These are phyloP conservation scores for Aldabrachelys gigantea DNA, from an alignment of 2,113 vertebrate genomes.

Conservation along the genomic window DNA sequence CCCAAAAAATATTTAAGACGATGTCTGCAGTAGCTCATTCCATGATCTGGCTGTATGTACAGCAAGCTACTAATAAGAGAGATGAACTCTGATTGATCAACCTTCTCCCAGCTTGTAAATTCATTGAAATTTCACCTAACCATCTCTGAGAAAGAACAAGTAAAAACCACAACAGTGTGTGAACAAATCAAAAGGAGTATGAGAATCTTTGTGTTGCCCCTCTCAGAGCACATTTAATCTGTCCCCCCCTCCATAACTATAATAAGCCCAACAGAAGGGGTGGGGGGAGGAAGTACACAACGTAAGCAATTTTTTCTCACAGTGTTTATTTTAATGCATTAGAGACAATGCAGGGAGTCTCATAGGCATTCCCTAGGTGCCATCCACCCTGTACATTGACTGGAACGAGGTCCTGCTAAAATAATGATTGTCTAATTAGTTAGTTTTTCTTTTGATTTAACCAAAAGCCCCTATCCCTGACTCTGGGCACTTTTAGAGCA, in stretches of 20 bases:
- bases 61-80: constrained; percentile 10
- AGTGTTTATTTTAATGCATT: not conserved
- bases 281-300: not conserved
- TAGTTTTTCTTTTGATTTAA: not conserved
- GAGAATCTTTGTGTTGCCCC: not conserved
- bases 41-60: not conserved
- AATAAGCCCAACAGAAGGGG: not conserved
- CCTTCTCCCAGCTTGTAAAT: not conserved
- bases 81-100: constrained; percentile 33
- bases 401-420: not conserved
- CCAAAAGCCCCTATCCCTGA: not conserved
- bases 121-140: constrained; percentile 20
- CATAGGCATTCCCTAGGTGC: not conserved
- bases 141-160: not conserved
- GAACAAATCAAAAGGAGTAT: not conserved
- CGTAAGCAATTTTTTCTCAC: not conserved
- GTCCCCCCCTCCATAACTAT: not conserved
- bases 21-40: constrained; percentile 28
- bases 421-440: not conserved
- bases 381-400: not conserved
- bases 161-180: not conserved
- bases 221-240: not conserved
- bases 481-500: not conserved
- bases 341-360: not conserved
- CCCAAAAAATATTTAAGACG: not conserved